Percentiles rank a stretch among this genome's conserved stretches.
phyloP scores from a whole-genome alignment of 2,113 vertebrate genomes.

The Morone saxatilis region DNA sequence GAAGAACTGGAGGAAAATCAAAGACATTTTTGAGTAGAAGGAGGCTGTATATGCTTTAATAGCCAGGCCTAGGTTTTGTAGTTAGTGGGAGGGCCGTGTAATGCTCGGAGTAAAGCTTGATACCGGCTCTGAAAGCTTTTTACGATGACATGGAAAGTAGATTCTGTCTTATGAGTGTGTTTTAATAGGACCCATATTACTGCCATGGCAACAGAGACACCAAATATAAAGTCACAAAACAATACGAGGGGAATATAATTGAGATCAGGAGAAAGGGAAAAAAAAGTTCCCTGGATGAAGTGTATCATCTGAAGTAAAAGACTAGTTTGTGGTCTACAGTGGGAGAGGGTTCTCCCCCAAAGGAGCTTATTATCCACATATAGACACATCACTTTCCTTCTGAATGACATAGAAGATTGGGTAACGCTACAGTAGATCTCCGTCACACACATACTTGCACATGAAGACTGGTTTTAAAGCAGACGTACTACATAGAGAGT shows the following conservation, averaged over 20 bases:
- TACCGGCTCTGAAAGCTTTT: conserved; percentile 65
- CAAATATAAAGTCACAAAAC: conserved; percentile 69
- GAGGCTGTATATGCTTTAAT: conserved; percentile 54
- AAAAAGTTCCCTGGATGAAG: conserved; percentile 56
- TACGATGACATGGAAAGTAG: conserved; percentile 65
- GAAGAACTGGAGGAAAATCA: conserved; percentile 68
- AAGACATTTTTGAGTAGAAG: conserved; percentile 60
- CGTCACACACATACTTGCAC: background rate
- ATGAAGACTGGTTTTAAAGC: conserved; percentile 42
- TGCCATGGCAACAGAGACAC: conserved; percentile 77
- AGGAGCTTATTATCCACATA: conserved; percentile 81
- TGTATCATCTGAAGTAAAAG: conserved; percentile 75
- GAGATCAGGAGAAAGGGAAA: conserved; percentile 54
- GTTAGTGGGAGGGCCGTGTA: conserved; percentile 25
- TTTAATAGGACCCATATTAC: conserved; percentile 78
- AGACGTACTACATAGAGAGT: conserved; percentile 43
- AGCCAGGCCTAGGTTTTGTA: conserved; percentile 37
- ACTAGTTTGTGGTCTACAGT: conserved; percentile 74
- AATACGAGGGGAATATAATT: conserved; percentile 69
- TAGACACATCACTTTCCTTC: conserved; percentile 75
- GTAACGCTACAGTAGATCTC: conserved; percentile 40
- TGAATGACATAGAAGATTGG: conserved; percentile 66
- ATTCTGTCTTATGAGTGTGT: conserved; percentile 45
- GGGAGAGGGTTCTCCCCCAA: conserved; percentile 70
- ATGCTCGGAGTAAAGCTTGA: conserved; percentile 43